These are phyloP conservation scores for Ceratoteleas bidentatus DNA, from an alignment of 1,140 invertebrate species.

Conservation along the genomic window DNA sequence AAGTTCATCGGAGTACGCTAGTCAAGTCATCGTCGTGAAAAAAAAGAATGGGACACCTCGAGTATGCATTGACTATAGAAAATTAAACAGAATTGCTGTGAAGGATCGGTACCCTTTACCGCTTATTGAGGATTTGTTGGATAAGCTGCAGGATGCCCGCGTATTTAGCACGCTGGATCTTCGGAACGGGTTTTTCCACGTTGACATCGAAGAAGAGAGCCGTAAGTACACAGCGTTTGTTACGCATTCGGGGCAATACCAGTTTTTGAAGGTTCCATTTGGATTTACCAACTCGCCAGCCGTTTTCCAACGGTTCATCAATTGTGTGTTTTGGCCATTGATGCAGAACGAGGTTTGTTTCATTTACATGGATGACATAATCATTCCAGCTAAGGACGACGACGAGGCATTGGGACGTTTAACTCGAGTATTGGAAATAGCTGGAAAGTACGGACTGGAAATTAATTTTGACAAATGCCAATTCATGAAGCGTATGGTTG, in stretches of 20 bases:
- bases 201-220: not conserved
- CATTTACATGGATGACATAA: conserved; percentile 2
- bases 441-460: not conserved
- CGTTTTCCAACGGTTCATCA: not conserved
- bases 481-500: not conserved
- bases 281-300: conserved; percentile 1
- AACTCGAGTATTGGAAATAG: not conserved
- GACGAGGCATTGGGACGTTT: not conserved
- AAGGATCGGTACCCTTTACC: not conserved
- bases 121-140: not conserved
- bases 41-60: not conserved
- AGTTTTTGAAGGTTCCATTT: not conserved
- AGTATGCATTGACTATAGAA: not conserved
- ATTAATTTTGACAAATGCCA: conserved; percentile 2
- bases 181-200: not conserved
- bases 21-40: not conserved
- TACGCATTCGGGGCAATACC: not conserved
- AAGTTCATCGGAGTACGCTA: conserved; percentile 4
- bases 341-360: not conserved
- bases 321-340: not conserved
- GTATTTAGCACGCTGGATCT: not conserved
- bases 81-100: not conserved
- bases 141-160: not conserved
- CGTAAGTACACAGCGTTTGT: not conserved
- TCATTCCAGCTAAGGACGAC: not conserved